phyloP scores from a whole-genome alignment of 1,140 invertebrate species.

The Zaprionus africanus region DNA sequence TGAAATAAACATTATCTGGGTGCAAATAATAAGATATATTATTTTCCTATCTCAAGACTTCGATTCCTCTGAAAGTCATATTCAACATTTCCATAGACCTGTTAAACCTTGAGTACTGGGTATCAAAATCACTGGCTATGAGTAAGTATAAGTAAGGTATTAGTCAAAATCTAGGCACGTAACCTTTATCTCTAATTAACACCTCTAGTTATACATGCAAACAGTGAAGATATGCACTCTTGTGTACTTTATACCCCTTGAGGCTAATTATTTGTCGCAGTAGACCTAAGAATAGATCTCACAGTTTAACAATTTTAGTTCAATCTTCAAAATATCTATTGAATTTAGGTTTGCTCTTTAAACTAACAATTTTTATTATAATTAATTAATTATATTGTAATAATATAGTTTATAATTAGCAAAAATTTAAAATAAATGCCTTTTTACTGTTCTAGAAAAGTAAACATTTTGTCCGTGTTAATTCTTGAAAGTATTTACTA shows the following conservation, averaged over 20 bases:
- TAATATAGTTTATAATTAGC: too few relatives aligned
- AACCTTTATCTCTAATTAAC: constrained; percentile 46
- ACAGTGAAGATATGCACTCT: background rate
- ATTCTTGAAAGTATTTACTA: too few relatives aligned
- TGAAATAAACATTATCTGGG: too few relatives aligned
- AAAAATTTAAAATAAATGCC: too few relatives aligned
- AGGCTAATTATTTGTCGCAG: background rate
- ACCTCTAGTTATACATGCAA: background rate
- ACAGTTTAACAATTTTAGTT: background rate
- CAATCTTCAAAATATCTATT: too few relatives aligned
- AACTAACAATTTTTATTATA: too few relatives aligned
- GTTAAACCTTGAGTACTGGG: background rate
- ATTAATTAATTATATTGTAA: too few relatives aligned
- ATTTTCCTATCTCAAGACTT: too few relatives aligned
- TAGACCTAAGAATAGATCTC: background rate
- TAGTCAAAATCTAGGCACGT: constrained; percentile 42
- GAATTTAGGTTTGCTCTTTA: background rate
- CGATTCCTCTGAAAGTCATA: background rate
- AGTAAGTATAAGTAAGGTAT: background rate
- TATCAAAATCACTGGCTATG: constrained; percentile 1
- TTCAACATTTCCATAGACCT: background rate
- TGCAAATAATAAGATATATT: too few relatives aligned
- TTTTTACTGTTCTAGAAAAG: too few relatives aligned
- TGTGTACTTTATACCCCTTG: background rate
- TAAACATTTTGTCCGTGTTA: too few relatives aligned